A percentile compares a stretch with the other conserved stretches of the same genome.
Conservation (phyloP, 2,797 vertebrate species). For the Urocyon cinereoargenteus region DNA sequence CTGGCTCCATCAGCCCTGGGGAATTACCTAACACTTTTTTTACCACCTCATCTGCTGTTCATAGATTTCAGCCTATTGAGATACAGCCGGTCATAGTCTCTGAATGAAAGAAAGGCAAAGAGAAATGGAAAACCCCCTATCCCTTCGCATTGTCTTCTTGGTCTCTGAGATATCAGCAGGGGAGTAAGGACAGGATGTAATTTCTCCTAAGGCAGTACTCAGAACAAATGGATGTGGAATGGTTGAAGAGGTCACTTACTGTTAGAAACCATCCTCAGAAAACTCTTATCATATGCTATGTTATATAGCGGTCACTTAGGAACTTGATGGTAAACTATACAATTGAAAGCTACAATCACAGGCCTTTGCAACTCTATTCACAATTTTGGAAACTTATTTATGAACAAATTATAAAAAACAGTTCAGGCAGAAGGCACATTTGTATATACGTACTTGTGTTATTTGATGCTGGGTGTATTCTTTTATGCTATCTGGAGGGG, state of each 20-base stretch:
- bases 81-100: slow-evolving; percentile 94
- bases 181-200: not conserved
- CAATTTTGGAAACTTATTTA: slow-evolving; percentile 64
- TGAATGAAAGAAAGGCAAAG: slow-evolving; percentile 85
- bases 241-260: slow-evolving; percentile 36
- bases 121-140: not conserved
- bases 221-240: not conserved
- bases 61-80: slow-evolving; percentile 93
- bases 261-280: slow-evolving; percentile 47
- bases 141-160: not conserved
- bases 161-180: slow-evolving; percentile 37
- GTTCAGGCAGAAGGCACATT: not conserved
- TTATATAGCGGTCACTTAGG: not conserved
- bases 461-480: slow-evolving; percentile 37
- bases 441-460: not conserved
- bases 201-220: slow-evolving; percentile 40
- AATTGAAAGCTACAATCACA: slow-evolving; percentile 15
- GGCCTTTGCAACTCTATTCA: slow-evolving; percentile 44
- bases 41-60: slow-evolving; percentile 90
- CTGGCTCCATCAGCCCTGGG: slow-evolving; percentile 94
- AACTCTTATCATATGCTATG: not conserved
- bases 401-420: slow-evolving; percentile 45
- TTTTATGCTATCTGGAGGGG: not conserved
- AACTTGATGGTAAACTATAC: slow-evolving; percentile 42
- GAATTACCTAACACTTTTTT: slow-evolving; percentile 93